These are phyloP conservation scores for Caenorhabditis parvicauda DNA, from an alignment of 2,888 invertebrate species.

Conservation along the genomic window DNA sequence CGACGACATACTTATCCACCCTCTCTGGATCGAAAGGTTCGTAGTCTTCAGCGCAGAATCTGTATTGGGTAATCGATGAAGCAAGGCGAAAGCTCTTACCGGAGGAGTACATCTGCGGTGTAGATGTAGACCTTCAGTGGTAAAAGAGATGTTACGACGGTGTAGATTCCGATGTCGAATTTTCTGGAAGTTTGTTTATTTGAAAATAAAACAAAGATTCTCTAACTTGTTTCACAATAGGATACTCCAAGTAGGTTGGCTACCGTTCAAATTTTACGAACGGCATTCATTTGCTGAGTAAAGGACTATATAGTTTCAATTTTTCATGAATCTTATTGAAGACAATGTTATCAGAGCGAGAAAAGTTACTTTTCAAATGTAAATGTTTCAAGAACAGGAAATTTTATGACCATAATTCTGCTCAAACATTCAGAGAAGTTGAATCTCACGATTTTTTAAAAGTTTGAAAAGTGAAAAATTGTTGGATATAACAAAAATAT, in stretches of 20 bases:
- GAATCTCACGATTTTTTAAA: too few species aligned
- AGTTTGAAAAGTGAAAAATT: too few species aligned
- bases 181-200: conserved; percentile 69
- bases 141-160: conserved; percentile 83
- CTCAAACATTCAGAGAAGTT: too few species aligned
- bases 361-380: too few species aligned
- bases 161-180: conserved; percentile 94
- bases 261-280: conserved; percentile 10
- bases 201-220: too few species aligned
- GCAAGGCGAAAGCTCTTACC: conserved; percentile 3
- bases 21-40: conserved; percentile 81
- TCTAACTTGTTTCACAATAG: not conserved
- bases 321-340: conserved; percentile 6
- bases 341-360: too few species aligned
- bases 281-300: too few species aligned
- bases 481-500: too few species aligned
- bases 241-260: not conserved
- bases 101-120: conserved; percentile 78
- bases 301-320: too few species aligned
- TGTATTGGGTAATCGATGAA: conserved; percentile 54
- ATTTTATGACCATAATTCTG: too few species aligned
- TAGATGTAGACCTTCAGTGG: conserved; percentile 86
- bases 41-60: conserved; percentile 85
- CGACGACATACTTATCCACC: conserved; percentile 86
- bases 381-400: too few species aligned